phyloP scores from a whole-genome alignment of 2,113 vertebrate genomes.

The Epinephelus cyanopodus region DNA sequence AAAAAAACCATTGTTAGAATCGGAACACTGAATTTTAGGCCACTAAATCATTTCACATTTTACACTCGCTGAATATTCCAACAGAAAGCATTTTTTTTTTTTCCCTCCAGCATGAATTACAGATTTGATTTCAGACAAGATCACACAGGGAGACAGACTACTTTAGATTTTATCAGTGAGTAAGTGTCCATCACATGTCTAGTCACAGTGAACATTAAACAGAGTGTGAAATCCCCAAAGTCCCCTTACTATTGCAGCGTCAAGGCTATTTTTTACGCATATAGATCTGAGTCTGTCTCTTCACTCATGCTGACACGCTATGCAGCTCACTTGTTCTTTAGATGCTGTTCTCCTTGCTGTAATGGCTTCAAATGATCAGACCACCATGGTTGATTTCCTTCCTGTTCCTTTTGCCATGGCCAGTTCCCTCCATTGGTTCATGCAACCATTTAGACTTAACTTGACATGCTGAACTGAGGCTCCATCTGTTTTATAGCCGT shows the following conservation, averaged over 20 bases:
- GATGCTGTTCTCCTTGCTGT: slow-evolving; percentile 52
- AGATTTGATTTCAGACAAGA: slow-evolving; percentile 57
- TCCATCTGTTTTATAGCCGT: slow-evolving; percentile 33
- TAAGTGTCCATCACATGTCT: slow-evolving; percentile 62
- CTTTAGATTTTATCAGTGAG: slow-evolving; percentile 46
- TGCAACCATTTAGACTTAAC: slow-evolving; percentile 45
- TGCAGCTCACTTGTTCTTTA: slow-evolving; percentile 42
- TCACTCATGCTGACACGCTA: slow-evolving; percentile 55
- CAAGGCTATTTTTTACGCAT: slow-evolving; percentile 57
- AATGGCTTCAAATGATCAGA: slow-evolving; percentile 70
- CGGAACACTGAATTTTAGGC: neutral
- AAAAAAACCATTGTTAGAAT: slow-evolving; percentile 18
- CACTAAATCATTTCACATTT: slow-evolving; percentile 45
- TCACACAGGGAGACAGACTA: slow-evolving; percentile 45
- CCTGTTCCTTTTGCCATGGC: slow-evolving; percentile 63
- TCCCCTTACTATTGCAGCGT: slow-evolving; percentile 22
- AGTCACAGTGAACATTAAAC: slow-evolving; percentile 64
- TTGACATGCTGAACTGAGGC: slow-evolving; percentile 51
- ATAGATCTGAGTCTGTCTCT: slow-evolving; percentile 46
- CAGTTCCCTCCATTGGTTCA: slow-evolving; percentile 45
- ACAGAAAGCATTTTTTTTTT: neutral
- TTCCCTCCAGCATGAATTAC: slow-evolving; percentile 3
- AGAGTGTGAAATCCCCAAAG: slow-evolving; percentile 64
- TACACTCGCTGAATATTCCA: slow-evolving; percentile 26
- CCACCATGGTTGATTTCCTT: slow-evolving; percentile 67